Percentiles rank a stretch among this genome's conserved stretches.
Evolutionary conservation across 2,888 invertebrate species (phyloP).

Genomic region (Diachrysia chrysitis): DNA sequence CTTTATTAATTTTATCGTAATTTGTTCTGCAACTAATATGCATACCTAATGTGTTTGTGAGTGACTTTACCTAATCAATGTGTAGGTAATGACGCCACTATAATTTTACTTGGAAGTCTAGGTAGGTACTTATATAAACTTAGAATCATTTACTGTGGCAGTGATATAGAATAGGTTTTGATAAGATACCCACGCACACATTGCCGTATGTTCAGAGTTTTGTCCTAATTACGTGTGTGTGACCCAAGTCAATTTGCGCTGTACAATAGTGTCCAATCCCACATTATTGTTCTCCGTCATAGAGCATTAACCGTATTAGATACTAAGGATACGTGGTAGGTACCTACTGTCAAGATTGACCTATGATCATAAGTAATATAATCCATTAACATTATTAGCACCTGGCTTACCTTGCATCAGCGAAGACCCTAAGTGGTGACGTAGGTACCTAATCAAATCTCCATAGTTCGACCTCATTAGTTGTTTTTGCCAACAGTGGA

Average conservation of each 20-base stretch:
- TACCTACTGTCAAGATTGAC: not conserved
- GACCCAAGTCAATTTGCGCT: not conserved
- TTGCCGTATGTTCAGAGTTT: not conserved
- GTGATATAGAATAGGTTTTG: not conserved
- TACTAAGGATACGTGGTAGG: too few species aligned
- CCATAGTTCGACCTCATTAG: not conserved
- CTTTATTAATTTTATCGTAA: slow-evolving; percentile 40
- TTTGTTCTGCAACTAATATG: slow-evolving; percentile 20
- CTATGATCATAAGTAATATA: not conserved
- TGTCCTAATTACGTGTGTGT: not conserved
- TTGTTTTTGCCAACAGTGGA: not conserved
- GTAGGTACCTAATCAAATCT: not conserved
- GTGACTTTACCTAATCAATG: slow-evolving; percentile 39
- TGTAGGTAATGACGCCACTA: slow-evolving; percentile 13
- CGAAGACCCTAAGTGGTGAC: not conserved
- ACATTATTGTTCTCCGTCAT: not conserved
- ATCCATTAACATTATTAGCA: not conserved
- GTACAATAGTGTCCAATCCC: not conserved
- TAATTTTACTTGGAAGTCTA: not conserved
- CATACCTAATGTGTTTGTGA: slow-evolving; percentile 34
- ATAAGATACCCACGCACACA: not conserved
- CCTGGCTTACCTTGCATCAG: not conserved
- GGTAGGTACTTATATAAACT: not conserved
- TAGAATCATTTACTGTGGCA: not conserved
- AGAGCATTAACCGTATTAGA: not conserved